Evolutionary conservation across 2,888 invertebrate genomes (phyloP).

Genomic region (Agonum fuliginosum): DNA sequence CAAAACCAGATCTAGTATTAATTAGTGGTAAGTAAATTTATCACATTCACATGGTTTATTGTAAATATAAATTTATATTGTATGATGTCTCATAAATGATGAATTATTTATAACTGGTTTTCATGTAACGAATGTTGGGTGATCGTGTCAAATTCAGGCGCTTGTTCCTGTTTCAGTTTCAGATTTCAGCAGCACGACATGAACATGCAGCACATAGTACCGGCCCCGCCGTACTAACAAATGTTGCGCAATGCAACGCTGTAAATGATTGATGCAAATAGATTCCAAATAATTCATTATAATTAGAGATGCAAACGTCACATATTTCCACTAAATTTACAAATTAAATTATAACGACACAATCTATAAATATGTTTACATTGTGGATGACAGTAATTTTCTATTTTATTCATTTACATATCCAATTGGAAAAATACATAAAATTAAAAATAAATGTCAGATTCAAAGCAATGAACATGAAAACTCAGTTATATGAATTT

Average conservation of each 20-base stretch:
- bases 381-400: slow-evolving; percentile 1
- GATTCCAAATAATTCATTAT: slow-evolving; percentile 49
- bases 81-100: slow-evolving; percentile 36
- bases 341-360: slow-evolving; percentile 15
- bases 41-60: neutral
- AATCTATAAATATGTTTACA: slow-evolving; percentile 17
- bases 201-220: neutral
- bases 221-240: neutral
- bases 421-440: neutral
- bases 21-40: neutral
- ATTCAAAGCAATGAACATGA: no score
- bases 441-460: no score
- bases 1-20: neutral
- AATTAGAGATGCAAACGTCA: slow-evolving; percentile 44
- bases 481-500: no score
- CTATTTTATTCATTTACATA: slow-evolving; percentile 10
- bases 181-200: neutral
- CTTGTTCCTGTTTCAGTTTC: neutral
- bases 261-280: slow-evolving; percentile 50
- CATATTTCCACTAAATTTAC: slow-evolving; percentile 38
- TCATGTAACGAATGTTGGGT: neutral
- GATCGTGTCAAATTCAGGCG: slow-evolving; percentile 31
- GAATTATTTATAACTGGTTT: slow-evolving; percentile 8
- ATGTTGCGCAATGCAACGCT: slow-evolving; percentile 9
- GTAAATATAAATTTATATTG: slow-evolving; percentile 25